Conservation (phyloP, 2,113 vertebrate species). For the Phasianus colchicus region DNA sequence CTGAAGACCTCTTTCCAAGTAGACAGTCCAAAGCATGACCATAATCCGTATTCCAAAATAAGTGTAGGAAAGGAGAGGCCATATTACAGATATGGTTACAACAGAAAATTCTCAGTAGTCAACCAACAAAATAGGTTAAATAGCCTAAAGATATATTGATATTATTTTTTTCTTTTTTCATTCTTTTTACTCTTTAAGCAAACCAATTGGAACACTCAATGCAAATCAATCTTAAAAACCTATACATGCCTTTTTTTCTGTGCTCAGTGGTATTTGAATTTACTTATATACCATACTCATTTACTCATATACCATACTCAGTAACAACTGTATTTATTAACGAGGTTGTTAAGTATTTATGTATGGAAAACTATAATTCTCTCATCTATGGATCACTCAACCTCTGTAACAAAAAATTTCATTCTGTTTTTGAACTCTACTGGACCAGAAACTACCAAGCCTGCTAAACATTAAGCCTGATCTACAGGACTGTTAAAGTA, state of each 20-base stretch:
- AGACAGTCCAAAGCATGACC: neutral
- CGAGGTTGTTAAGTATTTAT: neutral
- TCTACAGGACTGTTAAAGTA: slow-evolving; percentile 16
- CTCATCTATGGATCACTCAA: neutral
- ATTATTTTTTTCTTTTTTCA: neutral
- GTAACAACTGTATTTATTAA: neutral
- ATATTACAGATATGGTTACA: neutral
- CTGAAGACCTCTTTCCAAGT: neutral
- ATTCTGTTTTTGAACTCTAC: neutral
- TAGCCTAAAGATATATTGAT: neutral
- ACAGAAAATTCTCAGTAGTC: neutral
- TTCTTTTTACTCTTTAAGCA: neutral
- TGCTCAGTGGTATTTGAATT: neutral
- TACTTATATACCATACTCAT: neutral
- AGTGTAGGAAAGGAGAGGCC: neutral
- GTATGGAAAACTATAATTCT: neutral
- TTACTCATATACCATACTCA: neutral
- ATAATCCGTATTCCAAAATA: neutral
- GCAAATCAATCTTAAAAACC: neutral
- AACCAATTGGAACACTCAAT: neutral
- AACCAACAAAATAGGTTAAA: slow-evolving; percentile 1
- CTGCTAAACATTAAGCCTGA: neutral
- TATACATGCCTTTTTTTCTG: neutral
- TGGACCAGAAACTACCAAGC: neutral
- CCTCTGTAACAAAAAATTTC: neutral